phyloP scores from a whole-genome alignment of 2,113 vertebrate genomes.

The Acrocephalus kingi region DNA sequence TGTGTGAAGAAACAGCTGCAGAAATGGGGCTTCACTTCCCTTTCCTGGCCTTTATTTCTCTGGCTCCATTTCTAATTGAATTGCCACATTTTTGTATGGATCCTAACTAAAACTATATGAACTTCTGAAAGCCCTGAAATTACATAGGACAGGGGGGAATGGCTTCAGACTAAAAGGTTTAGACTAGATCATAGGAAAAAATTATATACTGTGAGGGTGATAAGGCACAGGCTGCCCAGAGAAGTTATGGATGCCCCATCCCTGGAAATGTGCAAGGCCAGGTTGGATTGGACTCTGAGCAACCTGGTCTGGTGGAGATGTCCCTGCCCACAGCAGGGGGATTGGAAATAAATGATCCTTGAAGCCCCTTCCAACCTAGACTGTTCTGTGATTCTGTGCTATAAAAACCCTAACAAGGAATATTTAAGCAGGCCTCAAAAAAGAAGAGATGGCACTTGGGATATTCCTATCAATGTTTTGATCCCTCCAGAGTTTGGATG shows the following conservation, averaged over 20 bases:
- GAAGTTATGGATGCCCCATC: not conserved
- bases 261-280: not conserved
- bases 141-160: accelerated
- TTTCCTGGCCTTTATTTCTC: not conserved
- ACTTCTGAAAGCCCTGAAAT: not conserved
- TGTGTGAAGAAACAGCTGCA: not conserved
- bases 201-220: not conserved
- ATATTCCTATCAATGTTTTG: not conserved
- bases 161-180: not conserved
- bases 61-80: not conserved
- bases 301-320: not conserved
- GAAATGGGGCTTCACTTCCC: not conserved
- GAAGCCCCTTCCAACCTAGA: not conserved
- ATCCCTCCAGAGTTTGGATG: not conserved
- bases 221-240: not conserved
- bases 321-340: not conserved
- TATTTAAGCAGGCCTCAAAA: not conserved
- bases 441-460: not conserved
- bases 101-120: not conserved
- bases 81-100: not conserved
- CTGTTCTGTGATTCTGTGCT: not conserved
- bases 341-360: not conserved
- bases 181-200: not conserved
- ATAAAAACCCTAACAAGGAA: not conserved
- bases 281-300: not conserved